These are phyloP conservation scores for Galerucella pusilla DNA, from an alignment of 2,888 invertebrate genomes.

Conservation along the genomic window DNA sequence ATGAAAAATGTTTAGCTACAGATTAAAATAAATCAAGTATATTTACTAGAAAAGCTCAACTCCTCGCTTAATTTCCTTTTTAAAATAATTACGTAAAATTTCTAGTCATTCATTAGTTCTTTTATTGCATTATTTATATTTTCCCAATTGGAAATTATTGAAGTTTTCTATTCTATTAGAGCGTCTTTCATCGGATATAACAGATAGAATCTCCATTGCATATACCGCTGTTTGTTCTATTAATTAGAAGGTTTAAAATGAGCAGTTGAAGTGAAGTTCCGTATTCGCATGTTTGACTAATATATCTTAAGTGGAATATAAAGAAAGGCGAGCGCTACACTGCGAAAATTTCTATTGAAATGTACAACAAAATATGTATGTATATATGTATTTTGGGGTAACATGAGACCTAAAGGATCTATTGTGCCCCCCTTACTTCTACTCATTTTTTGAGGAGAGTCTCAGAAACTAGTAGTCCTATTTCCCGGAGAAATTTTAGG, in stretches of 20 bases:
- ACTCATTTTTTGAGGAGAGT: no score
- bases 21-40: constrained; percentile 7
- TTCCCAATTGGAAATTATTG: no score
- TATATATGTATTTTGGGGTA: no score
- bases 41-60: background rate
- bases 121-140: background rate
- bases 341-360: background rate
- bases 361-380: no score
- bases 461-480: no score
- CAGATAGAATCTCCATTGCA: background rate
- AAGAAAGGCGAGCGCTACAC: background rate
- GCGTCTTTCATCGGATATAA: background rate
- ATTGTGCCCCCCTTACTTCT: no score
- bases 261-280: constrained; percentile 9
- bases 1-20: constrained; percentile 2
- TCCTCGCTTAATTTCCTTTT: background rate
- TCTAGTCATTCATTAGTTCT: background rate
- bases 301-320: constrained; percentile 5
- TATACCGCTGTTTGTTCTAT: background rate
- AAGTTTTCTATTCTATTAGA: background rate
- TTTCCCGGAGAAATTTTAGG: no score
- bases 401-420: no score
- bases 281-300: constrained; percentile 12
- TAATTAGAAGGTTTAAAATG: constrained; percentile 9
- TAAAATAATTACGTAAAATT: background rate